Base-by-base conservation (phyloP, 2,113 vertebrate genomes). In the Nothoprocta pentlandii region DNA sequence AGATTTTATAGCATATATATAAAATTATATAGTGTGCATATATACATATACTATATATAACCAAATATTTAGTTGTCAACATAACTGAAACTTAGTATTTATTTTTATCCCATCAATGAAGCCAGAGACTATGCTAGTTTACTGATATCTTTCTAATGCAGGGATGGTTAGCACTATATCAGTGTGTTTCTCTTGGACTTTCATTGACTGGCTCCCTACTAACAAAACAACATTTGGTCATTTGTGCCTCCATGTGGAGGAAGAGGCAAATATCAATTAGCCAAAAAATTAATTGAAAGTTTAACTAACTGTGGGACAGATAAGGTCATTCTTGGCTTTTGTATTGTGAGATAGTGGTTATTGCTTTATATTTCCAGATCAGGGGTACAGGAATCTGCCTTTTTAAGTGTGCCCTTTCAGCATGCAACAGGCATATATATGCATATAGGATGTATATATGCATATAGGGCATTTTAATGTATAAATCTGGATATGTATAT, bases 321-420 rank as follows among this genome's bases (percentile, higher is more conserved):
- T 30, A 61, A 67, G 16, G 25, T 79, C 1, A 25, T 74, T 93
- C 46, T 9, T 34, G 26, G 30, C 9, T 13, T 84, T 90, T 75
- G 5, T 46, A 9, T 42, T 80, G 19, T 51, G n/a, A 83, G 6
- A 36, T 61, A 44, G 4, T 3, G 26, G 25, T 34, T 76, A 49
- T 58, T 89, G 61, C 76, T 49, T 36, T 34, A 10, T 51, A 3
- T 8, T 78, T 87, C 66, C 23, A 64, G 4, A 56, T 25, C 20
- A 64, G 13, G 44, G 44, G 11, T 28, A 51, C 0, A 1, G 39
- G 56, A 69, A 59, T 3, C 7, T 34, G 9, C 4, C n/a, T 13
- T 25, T 19, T 76, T 17, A 30, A 85, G 19, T 4, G 41, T 8
- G 34, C 2, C 21, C 12, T 42, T 68, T 74, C 47, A 74, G 7